Base-by-base conservation (phyloP, 64 coral and sea anemone species). In the Porites australiensis region DNA sequence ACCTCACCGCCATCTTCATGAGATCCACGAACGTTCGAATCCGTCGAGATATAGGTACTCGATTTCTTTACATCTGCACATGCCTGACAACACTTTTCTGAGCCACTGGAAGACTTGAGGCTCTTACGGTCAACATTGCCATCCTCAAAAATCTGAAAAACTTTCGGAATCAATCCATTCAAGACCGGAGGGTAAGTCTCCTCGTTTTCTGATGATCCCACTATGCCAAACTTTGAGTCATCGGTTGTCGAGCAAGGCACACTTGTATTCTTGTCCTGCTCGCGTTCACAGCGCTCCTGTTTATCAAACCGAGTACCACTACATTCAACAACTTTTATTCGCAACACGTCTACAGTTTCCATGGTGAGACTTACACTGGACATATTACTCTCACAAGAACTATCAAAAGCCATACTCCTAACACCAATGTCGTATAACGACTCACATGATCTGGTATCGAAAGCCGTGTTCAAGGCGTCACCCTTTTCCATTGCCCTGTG, bases 321-420 rank as follows among this genome's bases (percentile, higher is more conserved):
- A 20, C 4, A 23, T 52, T 65, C 45, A 53, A 84, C 19, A 20
- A 84, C 61, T 50, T 69, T 84, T 69, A 84, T 68, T 10, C 47
- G 62, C 1, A 47, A 20, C 23, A 84, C 62, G 16, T 84, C 63
- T 50, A 84, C 51, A 6, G 81, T 1, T 52, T 84, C 81, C 81
- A 84, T 84, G 47, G 9, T 50, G 12, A 84, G 61, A 11, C 81
- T 46, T 66, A 22, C 63, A 47, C 64, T 60, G 44, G 81, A 84
- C 21, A 68, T 14, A 22, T 3, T 12, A 69, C 63, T 84, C 8
- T 84, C 81, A n/a, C 44, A 50, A 47, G 81, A 84, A 51, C 63
- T 84, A 60, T 84, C 81, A 18, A 84, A 84, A 20, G 19, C 81
- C 46, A 50, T 50, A 15, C 4, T 15, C 16, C 12, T 15, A 76